Evolutionary conservation across 2,797 vertebrate species (phyloP).

Genomic region (Heliangelus exortis): DNA sequence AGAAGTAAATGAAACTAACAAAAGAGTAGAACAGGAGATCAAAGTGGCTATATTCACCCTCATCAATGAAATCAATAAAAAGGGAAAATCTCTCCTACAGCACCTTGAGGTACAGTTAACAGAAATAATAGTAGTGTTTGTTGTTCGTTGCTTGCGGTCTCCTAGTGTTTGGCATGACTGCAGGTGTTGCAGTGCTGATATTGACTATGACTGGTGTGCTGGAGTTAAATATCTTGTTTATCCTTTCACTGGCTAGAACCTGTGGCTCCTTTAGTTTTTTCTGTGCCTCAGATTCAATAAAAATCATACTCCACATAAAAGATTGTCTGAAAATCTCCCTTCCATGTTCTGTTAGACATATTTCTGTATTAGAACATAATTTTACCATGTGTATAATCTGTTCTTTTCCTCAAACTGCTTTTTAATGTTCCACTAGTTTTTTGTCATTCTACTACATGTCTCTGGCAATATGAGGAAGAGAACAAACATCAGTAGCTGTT

Average conservation of each 20-base stretch:
- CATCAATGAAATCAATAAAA: constrained; percentile 99
- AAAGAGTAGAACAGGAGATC: constrained; percentile 97
- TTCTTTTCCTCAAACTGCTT: background rate
- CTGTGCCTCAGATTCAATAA: background rate
- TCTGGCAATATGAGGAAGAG: background rate
- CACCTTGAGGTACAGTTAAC: constrained; percentile 92
- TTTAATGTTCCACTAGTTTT: background rate
- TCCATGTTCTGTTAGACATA: background rate
- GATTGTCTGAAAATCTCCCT: background rate
- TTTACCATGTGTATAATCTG: background rate
- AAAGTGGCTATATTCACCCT: constrained; percentile 99
- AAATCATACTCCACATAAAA: background rate
- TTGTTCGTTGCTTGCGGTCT: constrained; percentile 43
- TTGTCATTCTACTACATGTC: background rate
- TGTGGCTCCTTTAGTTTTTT: background rate
- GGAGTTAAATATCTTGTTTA: background rate
- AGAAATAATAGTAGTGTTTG: constrained; percentile 5
- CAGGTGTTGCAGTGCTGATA: background rate
- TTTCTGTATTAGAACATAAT: background rate
- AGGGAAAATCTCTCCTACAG: constrained; percentile 96
- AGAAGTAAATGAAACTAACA: constrained; percentile 95
- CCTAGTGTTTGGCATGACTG: background rate
- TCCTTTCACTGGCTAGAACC: background rate
- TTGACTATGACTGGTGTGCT: background rate
- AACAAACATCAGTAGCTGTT: background rate